Evolutionary conservation across 2,888 invertebrate genomes (phyloP).

Genomic region (Pseudococcus jackbeardsleyi): DNA sequence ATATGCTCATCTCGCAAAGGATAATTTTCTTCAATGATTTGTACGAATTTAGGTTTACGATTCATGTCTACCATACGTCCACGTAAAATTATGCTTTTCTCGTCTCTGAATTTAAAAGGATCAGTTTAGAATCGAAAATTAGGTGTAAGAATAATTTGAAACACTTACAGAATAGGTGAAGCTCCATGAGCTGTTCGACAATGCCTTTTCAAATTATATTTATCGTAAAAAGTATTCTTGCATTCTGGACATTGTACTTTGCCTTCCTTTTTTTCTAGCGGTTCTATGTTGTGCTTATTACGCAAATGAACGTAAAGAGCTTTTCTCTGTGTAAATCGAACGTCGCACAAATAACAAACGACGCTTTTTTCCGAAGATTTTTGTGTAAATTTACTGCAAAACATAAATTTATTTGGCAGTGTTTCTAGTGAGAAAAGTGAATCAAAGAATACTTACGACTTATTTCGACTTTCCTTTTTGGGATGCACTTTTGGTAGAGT

Average conservation of each 20-base stretch:
- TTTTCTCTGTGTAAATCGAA: conserved; percentile 44
- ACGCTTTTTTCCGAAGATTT: conserved; percentile 6
- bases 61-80: neutral
- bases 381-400: neutral
- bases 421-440: neutral
- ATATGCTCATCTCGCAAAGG: neutral
- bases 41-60: conserved; percentile 47
- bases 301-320: conserved; percentile 30
- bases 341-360: neutral
- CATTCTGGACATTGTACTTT: conserved; percentile 33
- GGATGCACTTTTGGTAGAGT: neutral
- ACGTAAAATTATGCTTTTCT: neutral
- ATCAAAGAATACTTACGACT: neutral
- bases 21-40: neutral
- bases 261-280: conserved; percentile 17
- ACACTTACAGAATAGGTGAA: neutral
- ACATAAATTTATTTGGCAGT: neutral
- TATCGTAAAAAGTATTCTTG: conserved; percentile 48
- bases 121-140: neutral
- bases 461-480: neutral
- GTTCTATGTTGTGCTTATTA: conserved; percentile 22
- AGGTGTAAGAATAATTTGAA: neutral
- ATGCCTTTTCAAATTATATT: conserved; percentile 37
- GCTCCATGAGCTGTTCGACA: conserved; percentile 10
- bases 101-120: neutral